Evolutionary conservation across 1,140 invertebrate species (phyloP).

Genomic region (Mesaphorura yosii): DNA sequence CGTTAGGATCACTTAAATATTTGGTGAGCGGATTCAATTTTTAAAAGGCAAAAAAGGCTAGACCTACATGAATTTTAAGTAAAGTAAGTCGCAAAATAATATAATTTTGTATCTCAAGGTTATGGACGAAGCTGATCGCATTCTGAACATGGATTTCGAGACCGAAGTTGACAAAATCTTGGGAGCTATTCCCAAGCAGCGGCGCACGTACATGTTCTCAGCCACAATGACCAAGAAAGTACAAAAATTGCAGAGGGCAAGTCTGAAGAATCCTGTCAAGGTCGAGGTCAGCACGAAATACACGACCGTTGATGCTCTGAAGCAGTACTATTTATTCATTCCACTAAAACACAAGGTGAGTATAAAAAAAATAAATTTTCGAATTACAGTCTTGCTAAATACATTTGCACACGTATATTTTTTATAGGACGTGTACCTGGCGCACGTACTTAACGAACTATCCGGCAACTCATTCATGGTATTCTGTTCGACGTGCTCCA

Average conservation of each 20-base stretch:
- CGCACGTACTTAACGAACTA: slow-evolving; percentile 90
- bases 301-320: slow-evolving; percentile 91
- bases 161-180: slow-evolving; percentile 92
- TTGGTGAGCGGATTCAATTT: slow-evolving; percentile 44
- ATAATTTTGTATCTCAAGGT: slow-evolving; percentile 41
- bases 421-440: slow-evolving; percentile 82
- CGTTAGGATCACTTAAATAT: slow-evolving; percentile 73
- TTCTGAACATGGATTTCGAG: slow-evolving; percentile 93
- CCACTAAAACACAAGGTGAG: slow-evolving; percentile 82
- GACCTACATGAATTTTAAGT: neutral
- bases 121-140: slow-evolving; percentile 93
- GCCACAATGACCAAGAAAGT: slow-evolving; percentile 99
- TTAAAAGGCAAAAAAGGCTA: neutral
- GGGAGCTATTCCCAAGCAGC: slow-evolving; percentile 75
- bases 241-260: slow-evolving; percentile 88
- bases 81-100: neutral
- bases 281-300: slow-evolving; percentile 95
- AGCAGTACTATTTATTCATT: slow-evolving; percentile 92
- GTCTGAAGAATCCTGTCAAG: slow-evolving; percentile 79
- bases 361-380: neutral
- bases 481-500: slow-evolving; percentile 89
- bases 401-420: slow-evolving; percentile 18
- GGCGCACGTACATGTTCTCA: slow-evolving; percentile 81
- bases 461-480: slow-evolving; percentile 95
- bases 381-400: neutral